Base-by-base conservation (phyloP, 2,888 invertebrate species). In the Thera obeliscata region DNA sequence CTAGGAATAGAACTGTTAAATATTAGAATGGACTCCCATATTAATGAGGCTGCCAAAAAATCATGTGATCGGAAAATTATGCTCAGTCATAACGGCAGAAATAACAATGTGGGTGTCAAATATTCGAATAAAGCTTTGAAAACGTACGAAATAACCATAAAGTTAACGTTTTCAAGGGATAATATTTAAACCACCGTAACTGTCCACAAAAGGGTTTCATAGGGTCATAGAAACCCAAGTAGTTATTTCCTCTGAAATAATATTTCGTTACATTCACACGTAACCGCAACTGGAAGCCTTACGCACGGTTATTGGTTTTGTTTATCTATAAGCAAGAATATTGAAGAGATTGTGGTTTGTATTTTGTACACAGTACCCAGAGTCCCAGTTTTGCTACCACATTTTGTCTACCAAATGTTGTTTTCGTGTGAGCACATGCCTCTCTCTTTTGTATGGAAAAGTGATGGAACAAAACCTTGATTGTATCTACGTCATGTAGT, bases 231-330 rank as follows among this genome's bases (percentile, higher is more conserved):
- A 79, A 77, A 84, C 72, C 76, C 66, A 76, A 81, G 78, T 73
- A 77, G 77, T 72, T 76, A 77, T 79, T 76, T 81, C 75, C 76
- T 67, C 71, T 60, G 72, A 77, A 82, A 81, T 80, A 77, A 83
- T 83, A 86, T 85, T 86, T 79, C 76, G 78, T 79, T 81, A 77
- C 74, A 78, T 73, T 77, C 67, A 77, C 81, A 77, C 56, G 62
- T 70, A 66, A 87, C 85, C 86, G 77, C 84, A 83, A 79, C 52
- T 76, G 77, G 77, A 87, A 88, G 76, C 85, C 87, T 60, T 76
- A 79, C 73, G 67, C 59, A 64, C 22, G 22, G 73, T 72, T 78
- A 84, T 83, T 81, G 83, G 80, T 82, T 85, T 80, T 77, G 66
- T 75, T 69, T 63, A 74, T 74, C 66, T 76, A 76, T 69, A 72